Conservation (phyloP, 2,113 vertebrate genomes). For the Protobothrops flavoviridis region DNA sequence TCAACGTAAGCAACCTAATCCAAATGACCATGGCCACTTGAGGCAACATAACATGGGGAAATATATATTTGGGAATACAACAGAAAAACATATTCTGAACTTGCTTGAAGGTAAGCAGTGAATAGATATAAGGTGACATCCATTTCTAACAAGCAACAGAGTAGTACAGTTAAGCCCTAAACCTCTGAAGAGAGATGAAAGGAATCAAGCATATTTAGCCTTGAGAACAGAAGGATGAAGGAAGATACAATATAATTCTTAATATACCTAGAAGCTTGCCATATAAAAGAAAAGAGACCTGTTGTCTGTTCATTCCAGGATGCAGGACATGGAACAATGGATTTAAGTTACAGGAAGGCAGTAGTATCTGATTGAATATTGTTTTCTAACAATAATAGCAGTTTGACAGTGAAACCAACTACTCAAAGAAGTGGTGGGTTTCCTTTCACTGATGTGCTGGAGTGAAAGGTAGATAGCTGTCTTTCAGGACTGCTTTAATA, state of each 20-base stretch:
- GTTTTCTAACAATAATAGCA: background rate
- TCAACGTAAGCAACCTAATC: background rate
- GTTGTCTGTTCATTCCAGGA: background rate
- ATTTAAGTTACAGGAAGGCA: background rate
- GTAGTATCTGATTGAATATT: background rate
- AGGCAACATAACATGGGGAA: background rate
- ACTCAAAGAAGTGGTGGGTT: background rate
- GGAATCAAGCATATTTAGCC: background rate
- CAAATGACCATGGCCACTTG: background rate
- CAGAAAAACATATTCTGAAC: background rate
- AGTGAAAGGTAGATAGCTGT: background rate
- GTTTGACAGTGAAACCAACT: background rate
- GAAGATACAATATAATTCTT: background rate
- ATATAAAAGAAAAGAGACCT: background rate
- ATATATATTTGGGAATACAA: background rate
- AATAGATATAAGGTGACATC: background rate
- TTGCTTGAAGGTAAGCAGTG: background rate
- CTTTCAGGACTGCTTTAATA: background rate
- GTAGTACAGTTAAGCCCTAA: background rate
- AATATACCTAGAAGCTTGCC: background rate
- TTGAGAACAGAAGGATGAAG: background rate
- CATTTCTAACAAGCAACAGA: background rate
- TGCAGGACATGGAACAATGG: background rate
- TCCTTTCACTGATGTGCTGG: background rate
- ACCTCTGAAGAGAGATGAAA: background rate